Percentiles rank a stretch among this genome's conserved stretches.
Evolutionary conservation across 2,888 invertebrate species (phyloP).

Genomic region (Nymphalis polychloros): DNA sequence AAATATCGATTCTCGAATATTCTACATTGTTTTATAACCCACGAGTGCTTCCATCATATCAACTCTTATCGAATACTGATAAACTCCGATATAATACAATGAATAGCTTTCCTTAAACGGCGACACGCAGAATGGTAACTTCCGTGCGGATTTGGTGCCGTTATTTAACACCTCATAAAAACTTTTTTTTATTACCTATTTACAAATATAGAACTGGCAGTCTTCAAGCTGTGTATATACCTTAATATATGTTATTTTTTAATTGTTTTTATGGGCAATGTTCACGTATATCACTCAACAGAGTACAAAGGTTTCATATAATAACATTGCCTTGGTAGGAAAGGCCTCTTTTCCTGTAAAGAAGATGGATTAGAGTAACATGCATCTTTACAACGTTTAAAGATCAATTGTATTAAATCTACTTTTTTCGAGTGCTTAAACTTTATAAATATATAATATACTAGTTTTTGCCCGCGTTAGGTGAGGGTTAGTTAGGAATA

Average conservation of each 20-base stretch:
- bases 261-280: not conserved
- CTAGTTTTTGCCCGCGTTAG: too few species aligned
- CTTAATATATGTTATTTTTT: not conserved
- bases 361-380: too few species aligned
- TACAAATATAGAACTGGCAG: not conserved
- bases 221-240: not conserved
- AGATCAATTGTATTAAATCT: too few species aligned
- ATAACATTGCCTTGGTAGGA: not conserved
- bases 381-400: too few species aligned
- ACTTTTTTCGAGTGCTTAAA: too few species aligned
- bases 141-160: slow-evolving; percentile 29
- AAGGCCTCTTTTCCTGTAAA: too few species aligned
- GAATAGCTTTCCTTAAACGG: slow-evolving; percentile 25
- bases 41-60: not conserved
- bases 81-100: slow-evolving; percentile 34
- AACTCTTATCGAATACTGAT: slow-evolving; percentile 34
- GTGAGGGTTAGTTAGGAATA: too few species aligned
- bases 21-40: slow-evolving; percentile 15
- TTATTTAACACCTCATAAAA: slow-evolving; percentile 14
- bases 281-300: not conserved
- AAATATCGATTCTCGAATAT: slow-evolving; percentile 8
- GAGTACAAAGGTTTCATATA: not conserved
- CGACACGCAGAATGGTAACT: slow-evolving; percentile 26
- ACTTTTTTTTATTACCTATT: not conserved
- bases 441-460: too few species aligned